Evolutionary conservation across 2,113 vertebrate species (phyloP).

Genomic region (Hyla sarda): DNA sequence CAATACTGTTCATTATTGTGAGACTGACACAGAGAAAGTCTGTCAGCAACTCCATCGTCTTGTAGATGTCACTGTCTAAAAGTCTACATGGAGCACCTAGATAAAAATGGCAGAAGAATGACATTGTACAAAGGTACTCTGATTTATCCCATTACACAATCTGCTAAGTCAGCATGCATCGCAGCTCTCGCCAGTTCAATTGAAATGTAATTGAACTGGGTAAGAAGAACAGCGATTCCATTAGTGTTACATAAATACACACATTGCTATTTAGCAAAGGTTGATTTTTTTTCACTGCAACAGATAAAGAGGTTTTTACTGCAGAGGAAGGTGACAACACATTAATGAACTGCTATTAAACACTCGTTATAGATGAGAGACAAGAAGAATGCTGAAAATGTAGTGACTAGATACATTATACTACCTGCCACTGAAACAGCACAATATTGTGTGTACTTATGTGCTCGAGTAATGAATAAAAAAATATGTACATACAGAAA

Average conservation of each 20-base stretch:
- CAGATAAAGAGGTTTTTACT: constrained; percentile 41
- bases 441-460: too few relatives aligned
- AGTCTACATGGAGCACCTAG: neutral
- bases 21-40: neutral
- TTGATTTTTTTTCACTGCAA: constrained; percentile 29
- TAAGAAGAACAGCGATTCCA: constrained; percentile 43
- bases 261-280: constrained; percentile 39
- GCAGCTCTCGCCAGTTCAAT: constrained; percentile 13
- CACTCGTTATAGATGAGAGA: neutral
- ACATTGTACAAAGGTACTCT: constrained; percentile 38
- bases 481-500: too few relatives aligned
- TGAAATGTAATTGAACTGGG: constrained; percentile 49
- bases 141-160: constrained; percentile 47
- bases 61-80: constrained; percentile 11
- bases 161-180: constrained; percentile 39
- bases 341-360: constrained; percentile 33
- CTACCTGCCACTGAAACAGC: neutral
- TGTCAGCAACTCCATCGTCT: neutral
- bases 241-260: constrained; percentile 48
- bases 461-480: too few relatives aligned
- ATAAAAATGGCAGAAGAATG: constrained; percentile 34
- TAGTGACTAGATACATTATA: too few relatives aligned
- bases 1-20: neutral
- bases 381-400: neutral
- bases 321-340: neutral